Percentiles rank a stretch among this genome's conserved stretches.
Evolutionary conservation across 2,888 invertebrate genomes (phyloP).

Genomic region (Ophonus ardosiacus): DNA sequence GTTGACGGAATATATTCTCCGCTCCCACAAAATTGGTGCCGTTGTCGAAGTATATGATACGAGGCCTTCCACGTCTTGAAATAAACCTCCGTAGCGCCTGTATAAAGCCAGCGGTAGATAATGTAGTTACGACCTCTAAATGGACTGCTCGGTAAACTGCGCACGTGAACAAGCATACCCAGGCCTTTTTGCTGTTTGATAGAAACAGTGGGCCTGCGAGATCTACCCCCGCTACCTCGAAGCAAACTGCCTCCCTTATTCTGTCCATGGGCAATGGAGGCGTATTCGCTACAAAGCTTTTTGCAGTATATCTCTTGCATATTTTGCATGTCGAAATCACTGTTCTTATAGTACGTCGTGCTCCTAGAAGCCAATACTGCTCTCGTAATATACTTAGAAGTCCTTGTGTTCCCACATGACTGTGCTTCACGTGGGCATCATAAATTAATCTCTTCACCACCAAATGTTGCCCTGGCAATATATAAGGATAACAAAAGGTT

Average conservation of each 20-base stretch:
- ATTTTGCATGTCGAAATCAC: conserved; percentile 65
- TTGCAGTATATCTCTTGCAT: conserved; percentile 67
- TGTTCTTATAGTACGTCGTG: conserved; percentile 65
- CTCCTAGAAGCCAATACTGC: conserved; percentile 67
- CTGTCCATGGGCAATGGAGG: conserved; percentile 69
- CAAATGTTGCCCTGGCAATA: conserved; percentile 67
- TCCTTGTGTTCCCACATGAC: conserved; percentile 64
- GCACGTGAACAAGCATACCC: conserved; percentile 72
- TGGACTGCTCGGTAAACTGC: conserved; percentile 71
- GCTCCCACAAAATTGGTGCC: conserved; percentile 72
- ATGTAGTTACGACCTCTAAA: conserved; percentile 70
- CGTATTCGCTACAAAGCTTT: conserved; percentile 65
- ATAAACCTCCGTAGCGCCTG: conserved; percentile 66
- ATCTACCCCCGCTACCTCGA: conserved; percentile 71
- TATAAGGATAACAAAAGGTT: conserved; percentile 68
- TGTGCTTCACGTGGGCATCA: conserved; percentile 51
- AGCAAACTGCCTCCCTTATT: conserved; percentile 68
- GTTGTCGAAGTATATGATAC: conserved; percentile 72
- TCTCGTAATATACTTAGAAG: conserved; percentile 66
- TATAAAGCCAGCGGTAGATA: conserved; percentile 69
- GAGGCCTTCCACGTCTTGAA: conserved; percentile 67
- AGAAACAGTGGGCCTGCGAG: conserved; percentile 71
- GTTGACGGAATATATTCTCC: conserved; percentile 65
- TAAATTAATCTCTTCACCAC: conserved; percentile 66
- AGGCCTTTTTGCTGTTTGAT: conserved; percentile 67